Conservation (phyloP, 2,113 vertebrate genomes). For the Cyprinodon tularosa region DNA sequence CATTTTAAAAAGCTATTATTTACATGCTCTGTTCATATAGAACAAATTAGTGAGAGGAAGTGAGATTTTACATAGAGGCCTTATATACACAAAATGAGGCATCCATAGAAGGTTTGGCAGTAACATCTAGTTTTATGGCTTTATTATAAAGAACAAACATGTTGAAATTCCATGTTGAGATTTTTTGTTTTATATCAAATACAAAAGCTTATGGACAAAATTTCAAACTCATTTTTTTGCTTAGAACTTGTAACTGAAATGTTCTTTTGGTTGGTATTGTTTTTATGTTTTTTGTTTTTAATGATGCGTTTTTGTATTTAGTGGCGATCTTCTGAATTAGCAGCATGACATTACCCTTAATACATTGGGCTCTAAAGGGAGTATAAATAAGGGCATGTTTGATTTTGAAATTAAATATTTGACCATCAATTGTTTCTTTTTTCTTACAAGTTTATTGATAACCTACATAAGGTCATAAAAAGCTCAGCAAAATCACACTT, state of each 20-base stretch:
- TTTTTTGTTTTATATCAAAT: slow-evolving; percentile 39
- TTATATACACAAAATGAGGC: slow-evolving; percentile 8
- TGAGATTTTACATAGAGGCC: slow-evolving; percentile 6
- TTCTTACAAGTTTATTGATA: slow-evolving; percentile 43
- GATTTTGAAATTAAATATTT: slow-evolving; percentile 57
- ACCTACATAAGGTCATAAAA: slow-evolving; percentile 16
- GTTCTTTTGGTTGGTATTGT: slow-evolving; percentile 23
- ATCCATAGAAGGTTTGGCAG: slow-evolving; percentile 5
- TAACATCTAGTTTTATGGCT: slow-evolving; percentile 12
- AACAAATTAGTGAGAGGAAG: slow-evolving; percentile 30
- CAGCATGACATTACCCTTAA: no score
- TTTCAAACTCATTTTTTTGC: slow-evolving; percentile 9
- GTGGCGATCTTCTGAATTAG: background rate
- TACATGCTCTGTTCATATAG: slow-evolving; percentile 39
- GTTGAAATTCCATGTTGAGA: slow-evolving; percentile 40
- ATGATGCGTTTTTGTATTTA: slow-evolving; percentile 38
- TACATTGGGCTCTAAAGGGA: slow-evolving; percentile 19
- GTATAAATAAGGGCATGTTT: slow-evolving; percentile 10
- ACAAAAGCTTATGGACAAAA: slow-evolving; percentile 32
- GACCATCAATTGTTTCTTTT: slow-evolving; percentile 17
- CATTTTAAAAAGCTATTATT: slow-evolving; percentile 5
- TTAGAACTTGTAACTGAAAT: slow-evolving; percentile 48
- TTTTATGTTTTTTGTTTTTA: slow-evolving; percentile 23
- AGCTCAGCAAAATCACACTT: slow-evolving; percentile 29
- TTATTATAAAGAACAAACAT: slow-evolving; percentile 19